A percentile compares a stretch with the other conserved stretches of the same genome.
These are phyloP conservation scores for Kradibia gibbosae DNA, from an alignment of 1,140 invertebrate genomes.

Conservation along the genomic window DNA sequence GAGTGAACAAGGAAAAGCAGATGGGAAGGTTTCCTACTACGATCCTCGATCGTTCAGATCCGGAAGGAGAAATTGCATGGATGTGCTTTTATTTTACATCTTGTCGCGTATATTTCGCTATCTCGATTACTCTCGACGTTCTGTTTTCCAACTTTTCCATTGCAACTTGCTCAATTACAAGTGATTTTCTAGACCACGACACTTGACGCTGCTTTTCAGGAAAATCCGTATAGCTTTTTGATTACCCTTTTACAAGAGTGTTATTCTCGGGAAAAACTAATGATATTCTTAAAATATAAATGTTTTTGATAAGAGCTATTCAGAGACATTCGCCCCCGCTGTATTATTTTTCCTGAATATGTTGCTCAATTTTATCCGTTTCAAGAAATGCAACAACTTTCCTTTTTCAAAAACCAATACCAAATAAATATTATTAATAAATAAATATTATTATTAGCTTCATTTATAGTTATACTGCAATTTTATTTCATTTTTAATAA, in stretches of 20 bases:
- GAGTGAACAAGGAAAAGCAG: background rate
- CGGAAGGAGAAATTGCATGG: constrained; percentile 44
- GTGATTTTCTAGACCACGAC: background rate
- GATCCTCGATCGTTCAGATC: constrained; percentile 18
- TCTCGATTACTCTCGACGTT: background rate
- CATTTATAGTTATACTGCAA: too few species aligned
- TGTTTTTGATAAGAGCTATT: too few species aligned
- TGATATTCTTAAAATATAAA: too few species aligned
- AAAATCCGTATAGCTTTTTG: background rate
- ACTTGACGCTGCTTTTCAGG: background rate
- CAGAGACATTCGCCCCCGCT: too few species aligned
- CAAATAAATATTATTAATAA: too few species aligned
- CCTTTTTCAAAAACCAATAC: too few species aligned
- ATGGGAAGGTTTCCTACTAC: background rate
- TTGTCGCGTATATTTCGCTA: background rate
- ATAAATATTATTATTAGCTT: too few species aligned
- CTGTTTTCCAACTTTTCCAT: background rate
- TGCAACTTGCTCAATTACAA: background rate
- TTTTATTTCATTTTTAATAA: too few species aligned
- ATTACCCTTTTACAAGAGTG: background rate
- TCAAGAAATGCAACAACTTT: too few species aligned
- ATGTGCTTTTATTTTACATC: constrained; percentile 4
- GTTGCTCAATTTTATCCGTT: too few species aligned
- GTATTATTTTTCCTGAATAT: too few species aligned
- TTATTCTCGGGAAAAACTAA: too few species aligned